Base-by-base conservation (phyloP, 2,888 invertebrate species). In the Orchestes rusci region DNA sequence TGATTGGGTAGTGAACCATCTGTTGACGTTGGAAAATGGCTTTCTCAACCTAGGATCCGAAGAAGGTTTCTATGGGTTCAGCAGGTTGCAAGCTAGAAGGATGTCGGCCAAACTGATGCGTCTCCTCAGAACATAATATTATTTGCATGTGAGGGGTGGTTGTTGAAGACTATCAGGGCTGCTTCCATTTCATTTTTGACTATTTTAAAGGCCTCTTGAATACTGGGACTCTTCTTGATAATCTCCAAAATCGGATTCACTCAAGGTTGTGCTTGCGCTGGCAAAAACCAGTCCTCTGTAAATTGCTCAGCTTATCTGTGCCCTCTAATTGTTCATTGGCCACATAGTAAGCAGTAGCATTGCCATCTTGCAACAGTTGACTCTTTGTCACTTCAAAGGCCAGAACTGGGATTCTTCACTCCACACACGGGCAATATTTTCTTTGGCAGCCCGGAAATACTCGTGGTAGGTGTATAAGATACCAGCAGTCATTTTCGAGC, bases 401-500 rank as follows among this genome's bases (percentile, higher is more conserved):
- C 63, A 96, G 96, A 50, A 95, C 94, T n/a, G n/a, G n/a, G n/a
- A n/a, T n/a, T n/a, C n/a, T n/a, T n/a, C n/a, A n/a, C n/a, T n/a
- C n/a, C n/a, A n/a, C n/a, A n/a, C n/a, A n/a, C n/a, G n/a, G n/a
- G n/a, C n/a, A n/a, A n/a, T n/a, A 95, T 95, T 84, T 95, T n/a
- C 91, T 77, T 99, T 99, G 73, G 86, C 90, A 60, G 96, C 94
- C 72, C 97, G 87, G 79, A 95, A 96, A 79, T 95, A 97, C 72
- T 92, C 90, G 63, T 92, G 88, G 76, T 94, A 94, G 70, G 96
- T 95, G 79, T 94, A 97, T 67, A 99, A 80, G 72, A 82, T 82
- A 75, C 81, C 82, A 70, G 80, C 76, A 73, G 79, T 80, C 82
- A 82, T 82, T 73, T 75, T 75, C 71, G 46, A 30, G 40, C 43